Evolutionary conservation across 2,888 invertebrate genomes (phyloP).

Genomic region (Aphodius sticticus): DNA sequence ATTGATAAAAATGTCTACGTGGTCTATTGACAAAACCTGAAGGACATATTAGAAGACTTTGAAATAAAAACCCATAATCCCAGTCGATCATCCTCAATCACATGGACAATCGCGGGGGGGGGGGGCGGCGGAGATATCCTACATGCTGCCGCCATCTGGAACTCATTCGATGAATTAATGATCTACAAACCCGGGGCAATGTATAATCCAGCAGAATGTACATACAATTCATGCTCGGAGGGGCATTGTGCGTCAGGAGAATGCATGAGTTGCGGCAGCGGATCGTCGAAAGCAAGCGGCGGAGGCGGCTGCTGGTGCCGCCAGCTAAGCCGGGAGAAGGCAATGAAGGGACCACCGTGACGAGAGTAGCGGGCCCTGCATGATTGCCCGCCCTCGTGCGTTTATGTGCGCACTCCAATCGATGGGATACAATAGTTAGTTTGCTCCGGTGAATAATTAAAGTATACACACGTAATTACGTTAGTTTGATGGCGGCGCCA

Average conservation of each 20-base stretch:
- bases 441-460: conserved; percentile 55
- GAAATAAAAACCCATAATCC: no score
- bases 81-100: background rate
- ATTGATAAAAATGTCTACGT: no score
- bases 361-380: conserved; percentile 40
- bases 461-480: conserved; percentile 52
- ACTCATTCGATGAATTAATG: conserved; percentile 52
- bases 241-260: conserved; percentile 53
- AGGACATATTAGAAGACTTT: no score
- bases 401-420: conserved; percentile 44
- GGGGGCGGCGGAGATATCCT: background rate
- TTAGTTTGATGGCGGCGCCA: conserved; percentile 42
- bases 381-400: conserved; percentile 14
- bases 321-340: conserved; percentile 14
- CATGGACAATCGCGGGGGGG: background rate
- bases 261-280: conserved; percentile 45
- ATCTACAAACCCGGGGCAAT: conserved; percentile 52
- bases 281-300: conserved; percentile 12
- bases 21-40: no score
- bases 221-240: conserved; percentile 55
- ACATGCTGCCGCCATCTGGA: conserved; percentile 48
- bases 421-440: conserved; percentile 56
- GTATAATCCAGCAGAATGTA: conserved; percentile 51
- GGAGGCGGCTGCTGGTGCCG: conserved; percentile 13
- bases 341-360: conserved; percentile 52